Base-by-base conservation (phyloP, 1,140 invertebrate species). In the Monomorium pharaonis region DNA sequence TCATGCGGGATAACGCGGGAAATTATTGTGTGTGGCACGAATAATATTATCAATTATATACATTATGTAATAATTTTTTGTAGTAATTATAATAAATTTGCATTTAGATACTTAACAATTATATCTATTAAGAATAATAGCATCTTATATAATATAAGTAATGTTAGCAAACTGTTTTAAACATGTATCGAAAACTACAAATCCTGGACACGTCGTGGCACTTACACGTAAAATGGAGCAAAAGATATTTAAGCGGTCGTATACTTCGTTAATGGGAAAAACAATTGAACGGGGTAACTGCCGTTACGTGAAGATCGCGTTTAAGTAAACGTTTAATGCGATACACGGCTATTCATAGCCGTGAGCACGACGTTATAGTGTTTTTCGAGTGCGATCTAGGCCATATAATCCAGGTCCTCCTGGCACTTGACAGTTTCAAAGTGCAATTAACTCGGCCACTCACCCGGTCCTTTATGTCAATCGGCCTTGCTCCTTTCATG, bases 391-490 rank as follows among this genome's bases (percentile, higher is more conserved):
- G 9, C 9, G 16, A 33, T 30, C 18, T 42, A 30, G 67, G 12
- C 16, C 21, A 44, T 12, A 1, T n/a, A 37, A 9, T 21, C 2
- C 18, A 60, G 16, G n/a, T 2, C 37, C 63, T n/a, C 27, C 14
- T 3, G 18, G 18, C 27, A n/a, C 24, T 30, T 37, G 51, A 58
- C 67, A 58, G 51, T 83, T 81, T 58, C 78, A 1, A 74, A 74
- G 51, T 72, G 67, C 65, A 83, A 83, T 83, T 83, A 74, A 83
- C 51, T 21, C 49, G 51, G 24, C 12, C 37, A 12, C 7, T 24
- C 16, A 10, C 6, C 27, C 18, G 16, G 30, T 12, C 78, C 65
- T 72, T 58, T 30, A 70, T 58, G 67, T 74, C 78, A 49, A 83
- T 33, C 42, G 65, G 67, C 33, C 78, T 74, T 74, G 78, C 49